Conservation (phyloP, 2,113 vertebrate genomes). For the Hippocampus barbouri region DNA sequence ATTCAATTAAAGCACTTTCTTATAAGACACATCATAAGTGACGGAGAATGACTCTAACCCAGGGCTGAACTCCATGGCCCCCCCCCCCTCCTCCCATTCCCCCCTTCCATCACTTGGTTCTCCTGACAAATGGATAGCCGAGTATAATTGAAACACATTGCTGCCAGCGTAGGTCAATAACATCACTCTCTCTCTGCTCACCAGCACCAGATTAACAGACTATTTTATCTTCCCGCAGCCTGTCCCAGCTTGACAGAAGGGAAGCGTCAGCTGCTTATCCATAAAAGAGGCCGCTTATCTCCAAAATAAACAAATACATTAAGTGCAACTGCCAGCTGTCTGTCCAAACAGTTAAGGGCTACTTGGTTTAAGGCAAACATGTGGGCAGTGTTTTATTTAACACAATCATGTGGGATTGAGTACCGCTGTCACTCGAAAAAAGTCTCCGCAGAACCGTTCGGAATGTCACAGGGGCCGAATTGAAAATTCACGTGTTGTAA, state of each 20-base stretch:
- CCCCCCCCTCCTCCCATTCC: constrained; percentile 66
- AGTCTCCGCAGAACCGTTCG: constrained; percentile 31
- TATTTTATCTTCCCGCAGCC: constrained; percentile 75
- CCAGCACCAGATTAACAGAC: constrained; percentile 94
- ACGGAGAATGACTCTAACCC: constrained; percentile 97
- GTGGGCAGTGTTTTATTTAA: constrained; percentile 65
- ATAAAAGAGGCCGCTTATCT: constrained; percentile 85
- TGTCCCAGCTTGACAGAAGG: constrained; percentile 85
- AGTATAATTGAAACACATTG: constrained; percentile 99
- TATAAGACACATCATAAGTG: constrained; percentile 96
- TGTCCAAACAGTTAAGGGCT: constrained; percentile 68
- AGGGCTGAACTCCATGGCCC: constrained; percentile 88
- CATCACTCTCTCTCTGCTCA: constrained; percentile 84
- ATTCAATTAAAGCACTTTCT: constrained; percentile 99
- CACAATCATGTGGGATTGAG: constrained; percentile 57
- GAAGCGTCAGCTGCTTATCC: constrained; percentile 93
- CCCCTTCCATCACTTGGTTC: constrained; percentile 80
- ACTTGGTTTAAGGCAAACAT: constrained; percentile 71
- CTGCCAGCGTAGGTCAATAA: constrained; percentile 99
- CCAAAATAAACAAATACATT: constrained; percentile 88
- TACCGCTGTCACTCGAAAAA: constrained; percentile 54
- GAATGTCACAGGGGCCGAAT: neutral
- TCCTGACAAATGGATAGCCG: constrained; percentile 97
- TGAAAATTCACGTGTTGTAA: neutral
- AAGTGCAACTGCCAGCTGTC: constrained; percentile 67